Percentiles rank a stretch among this genome's conserved stretches.
phyloP scores from a whole-genome alignment of 1,140 invertebrate species.

The Leptinotarsa texana region DNA sequence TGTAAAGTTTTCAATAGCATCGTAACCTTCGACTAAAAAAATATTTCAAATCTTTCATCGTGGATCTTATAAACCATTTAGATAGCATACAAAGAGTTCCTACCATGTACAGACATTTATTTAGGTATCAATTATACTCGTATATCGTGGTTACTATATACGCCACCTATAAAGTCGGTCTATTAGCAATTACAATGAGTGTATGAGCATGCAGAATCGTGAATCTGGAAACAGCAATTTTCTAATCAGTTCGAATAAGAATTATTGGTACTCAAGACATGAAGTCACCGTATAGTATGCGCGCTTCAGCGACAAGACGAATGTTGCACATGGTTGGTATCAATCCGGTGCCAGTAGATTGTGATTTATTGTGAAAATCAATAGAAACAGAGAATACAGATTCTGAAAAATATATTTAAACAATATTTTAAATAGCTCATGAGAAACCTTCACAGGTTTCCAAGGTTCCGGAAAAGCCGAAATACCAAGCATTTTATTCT shows the following conservation, averaged over 20 bases:
- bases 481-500: no score
- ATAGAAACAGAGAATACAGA: no score
- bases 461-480: no score
- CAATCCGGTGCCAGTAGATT: background rate
- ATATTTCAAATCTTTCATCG: background rate
- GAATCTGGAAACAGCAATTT: slow-evolving; percentile 24
- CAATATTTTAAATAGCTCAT: no score
- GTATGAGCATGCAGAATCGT: slow-evolving; percentile 19
- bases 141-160: slow-evolving; percentile 17
- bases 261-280: slow-evolving; percentile 14
- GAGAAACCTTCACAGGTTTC: no score
- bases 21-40: no score
- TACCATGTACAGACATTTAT: slow-evolving; percentile 18
- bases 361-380: no score
- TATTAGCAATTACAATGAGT: slow-evolving; percentile 30
- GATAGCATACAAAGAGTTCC: background rate
- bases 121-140: slow-evolving; percentile 22
- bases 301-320: background rate
- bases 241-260: slow-evolving; percentile 23
- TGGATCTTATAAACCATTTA: background rate
- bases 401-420: no score
- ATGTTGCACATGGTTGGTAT: background rate
- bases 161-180: slow-evolving; percentile 18
- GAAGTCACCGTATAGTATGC: slow-evolving; percentile 11
- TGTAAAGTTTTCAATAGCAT: no score